phyloP scores from a whole-genome alignment of 1,140 invertebrate genomes.

The Papilio polyxenes region DNA sequence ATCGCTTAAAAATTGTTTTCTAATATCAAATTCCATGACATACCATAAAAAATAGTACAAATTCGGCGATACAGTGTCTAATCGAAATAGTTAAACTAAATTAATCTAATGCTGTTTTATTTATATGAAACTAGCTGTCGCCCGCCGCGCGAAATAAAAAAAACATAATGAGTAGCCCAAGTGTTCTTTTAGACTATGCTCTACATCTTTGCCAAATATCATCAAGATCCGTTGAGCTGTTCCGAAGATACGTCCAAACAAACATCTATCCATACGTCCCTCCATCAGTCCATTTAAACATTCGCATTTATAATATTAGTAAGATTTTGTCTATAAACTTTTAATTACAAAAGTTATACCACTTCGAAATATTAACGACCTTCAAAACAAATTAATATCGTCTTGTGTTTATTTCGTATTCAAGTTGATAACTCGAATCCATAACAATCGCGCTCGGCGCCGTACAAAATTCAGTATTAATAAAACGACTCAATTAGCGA shows the following conservation, averaged over 20 bases:
- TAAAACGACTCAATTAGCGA: slow-evolving; percentile 65
- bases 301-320: too few species aligned
- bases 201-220: too few species aligned
- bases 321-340: background rate
- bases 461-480: slow-evolving; percentile 50
- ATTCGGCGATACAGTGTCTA: slow-evolving; percentile 2
- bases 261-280: too few species aligned
- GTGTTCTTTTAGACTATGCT: too few species aligned
- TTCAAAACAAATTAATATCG: slow-evolving; percentile 24
- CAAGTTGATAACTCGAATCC: slow-evolving; percentile 32
- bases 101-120: background rate
- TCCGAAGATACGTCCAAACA: too few species aligned
- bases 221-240: too few species aligned
- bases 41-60: background rate
- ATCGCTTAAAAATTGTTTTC: background rate
- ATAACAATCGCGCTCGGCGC: slow-evolving; percentile 6
- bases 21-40: background rate
- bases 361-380: slow-evolving; percentile 7
- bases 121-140: background rate
- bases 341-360: slow-evolving; percentile 21
- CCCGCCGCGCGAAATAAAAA: too few species aligned
- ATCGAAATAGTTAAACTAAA: background rate
- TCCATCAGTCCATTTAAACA: too few species aligned
- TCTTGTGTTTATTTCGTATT: slow-evolving; percentile 31
- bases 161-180: too few species aligned